These are phyloP conservation scores for Holocentrus rufus DNA, from an alignment of 2,797 vertebrate species.

Conservation along the genomic window DNA sequence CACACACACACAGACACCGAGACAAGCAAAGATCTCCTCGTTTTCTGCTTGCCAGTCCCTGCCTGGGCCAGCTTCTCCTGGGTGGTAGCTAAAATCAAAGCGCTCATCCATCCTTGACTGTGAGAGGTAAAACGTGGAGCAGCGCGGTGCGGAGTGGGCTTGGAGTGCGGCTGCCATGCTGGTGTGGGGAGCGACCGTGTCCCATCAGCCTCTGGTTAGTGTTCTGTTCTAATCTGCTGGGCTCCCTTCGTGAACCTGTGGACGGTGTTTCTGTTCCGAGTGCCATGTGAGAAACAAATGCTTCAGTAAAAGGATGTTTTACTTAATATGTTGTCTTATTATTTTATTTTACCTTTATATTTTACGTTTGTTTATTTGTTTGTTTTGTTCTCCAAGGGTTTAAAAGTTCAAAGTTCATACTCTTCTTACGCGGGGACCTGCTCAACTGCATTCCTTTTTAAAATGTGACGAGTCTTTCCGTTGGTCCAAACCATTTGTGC, in stretches of 20 bases:
- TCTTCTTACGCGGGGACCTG: slow-evolving; percentile 72
- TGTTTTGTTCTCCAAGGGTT: slow-evolving; percentile 79
- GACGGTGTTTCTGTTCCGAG: slow-evolving; percentile 81
- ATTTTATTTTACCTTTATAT: slow-evolving; percentile 77
- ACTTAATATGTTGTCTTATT: slow-evolving; percentile 78
- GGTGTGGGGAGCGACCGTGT: slow-evolving; percentile 82
- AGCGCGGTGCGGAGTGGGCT: slow-evolving; percentile 49
- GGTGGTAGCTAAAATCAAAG: slow-evolving; percentile 74
- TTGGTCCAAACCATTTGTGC: slow-evolving; percentile 85
- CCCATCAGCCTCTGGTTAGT: slow-evolving; percentile 79
- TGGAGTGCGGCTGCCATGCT: slow-evolving; percentile 72
- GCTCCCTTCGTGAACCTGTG: slow-evolving; percentile 85
- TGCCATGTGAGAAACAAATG: slow-evolving; percentile 83
- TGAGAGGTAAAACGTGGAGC: slow-evolving; percentile 58
- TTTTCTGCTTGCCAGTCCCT: slow-evolving; percentile 56
- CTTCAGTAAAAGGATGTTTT: slow-evolving; percentile 80
- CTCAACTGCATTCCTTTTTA: slow-evolving; percentile 76
- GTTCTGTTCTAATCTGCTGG: slow-evolving; percentile 82
- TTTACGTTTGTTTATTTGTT: slow-evolving; percentile 56
- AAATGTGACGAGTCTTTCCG: slow-evolving; percentile 80
- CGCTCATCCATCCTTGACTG: slow-evolving; percentile 62
- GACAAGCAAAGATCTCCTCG: slow-evolving; percentile 35
- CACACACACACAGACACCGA: slow-evolving; percentile 6
- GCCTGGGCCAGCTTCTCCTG: slow-evolving; percentile 61
- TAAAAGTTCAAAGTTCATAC: slow-evolving; percentile 82